These are phyloP conservation scores for Heterotilapia buettikoferi DNA, from an alignment of 2,113 vertebrate genomes.

Conservation along the genomic window DNA sequence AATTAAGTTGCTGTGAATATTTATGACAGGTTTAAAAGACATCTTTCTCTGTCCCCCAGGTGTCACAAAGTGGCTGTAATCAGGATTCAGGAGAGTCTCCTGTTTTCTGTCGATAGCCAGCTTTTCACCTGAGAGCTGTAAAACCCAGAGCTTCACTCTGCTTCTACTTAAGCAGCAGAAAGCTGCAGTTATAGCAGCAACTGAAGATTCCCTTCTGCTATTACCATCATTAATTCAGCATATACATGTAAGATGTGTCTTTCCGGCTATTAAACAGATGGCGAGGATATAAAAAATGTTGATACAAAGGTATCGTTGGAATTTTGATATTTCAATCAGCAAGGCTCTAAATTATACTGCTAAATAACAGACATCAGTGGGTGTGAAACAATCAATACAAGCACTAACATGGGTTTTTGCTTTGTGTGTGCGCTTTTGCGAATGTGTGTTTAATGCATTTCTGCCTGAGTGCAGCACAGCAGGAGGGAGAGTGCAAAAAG, in stretches of 20 bases:
- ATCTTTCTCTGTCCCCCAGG: constrained; percentile 66
- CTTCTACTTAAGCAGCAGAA: constrained; percentile 23
- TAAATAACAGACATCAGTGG: background rate
- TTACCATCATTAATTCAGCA: background rate
- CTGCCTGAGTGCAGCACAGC: background rate
- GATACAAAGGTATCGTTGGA: background rate
- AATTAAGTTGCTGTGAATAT: constrained; percentile 76
- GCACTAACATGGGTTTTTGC: background rate
- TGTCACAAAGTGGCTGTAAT: constrained; percentile 75
- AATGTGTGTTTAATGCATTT: background rate
- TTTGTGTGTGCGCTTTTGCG: background rate
- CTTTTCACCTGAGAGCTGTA: constrained; percentile 59
- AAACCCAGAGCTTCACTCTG: constrained; percentile 41
- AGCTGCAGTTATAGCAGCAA: background rate
- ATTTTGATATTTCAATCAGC: background rate
- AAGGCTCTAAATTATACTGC: background rate
- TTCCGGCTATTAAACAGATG: background rate
- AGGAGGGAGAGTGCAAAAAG: constrained; percentile 2
- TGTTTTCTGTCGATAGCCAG: constrained; percentile 50
- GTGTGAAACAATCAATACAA: background rate
- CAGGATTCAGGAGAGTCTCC: constrained; percentile 63
- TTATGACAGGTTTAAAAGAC: constrained; percentile 69
- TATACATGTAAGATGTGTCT: background rate
- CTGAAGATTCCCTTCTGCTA: background rate
- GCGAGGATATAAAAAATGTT: background rate